These are phyloP conservation scores for Festucalex cinctus DNA, from an alignment of 2,113 vertebrate species.

Conservation along the genomic window DNA sequence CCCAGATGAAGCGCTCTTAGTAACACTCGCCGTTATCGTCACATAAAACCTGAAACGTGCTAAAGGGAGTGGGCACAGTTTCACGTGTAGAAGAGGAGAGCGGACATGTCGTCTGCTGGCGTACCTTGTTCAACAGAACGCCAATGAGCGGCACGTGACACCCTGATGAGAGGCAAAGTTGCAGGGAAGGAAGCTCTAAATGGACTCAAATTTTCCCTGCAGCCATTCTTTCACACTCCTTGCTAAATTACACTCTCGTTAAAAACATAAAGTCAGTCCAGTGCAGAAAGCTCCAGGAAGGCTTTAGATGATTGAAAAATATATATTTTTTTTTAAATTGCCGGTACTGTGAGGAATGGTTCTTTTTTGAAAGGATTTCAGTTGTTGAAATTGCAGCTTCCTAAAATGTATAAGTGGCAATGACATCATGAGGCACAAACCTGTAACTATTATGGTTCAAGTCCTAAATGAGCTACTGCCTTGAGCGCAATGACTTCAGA, in stretches of 20 bases:
- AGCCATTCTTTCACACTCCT: neutral
- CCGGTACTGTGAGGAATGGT: neutral
- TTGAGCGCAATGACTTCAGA: neutral
- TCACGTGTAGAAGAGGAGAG: neutral
- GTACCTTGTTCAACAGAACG: neutral
- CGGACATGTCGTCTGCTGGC: neutral
- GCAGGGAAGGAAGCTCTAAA: neutral
- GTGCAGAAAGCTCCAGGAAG: neutral
- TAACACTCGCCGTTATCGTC: constrained; percentile 31
- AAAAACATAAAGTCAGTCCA: neutral
- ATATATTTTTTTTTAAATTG: neutral
- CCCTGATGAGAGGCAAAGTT: neutral
- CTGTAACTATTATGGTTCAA: neutral
- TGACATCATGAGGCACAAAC: neutral
- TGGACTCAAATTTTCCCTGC: neutral
- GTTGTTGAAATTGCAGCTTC: neutral
- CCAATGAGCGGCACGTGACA: constrained; percentile 13
- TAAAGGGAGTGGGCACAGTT: constrained; percentile 12
- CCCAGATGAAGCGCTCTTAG: constrained; percentile 25
- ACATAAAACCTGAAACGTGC: constrained; percentile 34
- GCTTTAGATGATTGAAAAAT: neutral
- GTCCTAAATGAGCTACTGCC: neutral
- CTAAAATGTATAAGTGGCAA: neutral
- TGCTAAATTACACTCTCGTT: neutral
- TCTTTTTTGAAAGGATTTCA: neutral